phyloP scores from a whole-genome alignment of 2,113 vertebrate genomes.

The Nettapus auritus region DNA sequence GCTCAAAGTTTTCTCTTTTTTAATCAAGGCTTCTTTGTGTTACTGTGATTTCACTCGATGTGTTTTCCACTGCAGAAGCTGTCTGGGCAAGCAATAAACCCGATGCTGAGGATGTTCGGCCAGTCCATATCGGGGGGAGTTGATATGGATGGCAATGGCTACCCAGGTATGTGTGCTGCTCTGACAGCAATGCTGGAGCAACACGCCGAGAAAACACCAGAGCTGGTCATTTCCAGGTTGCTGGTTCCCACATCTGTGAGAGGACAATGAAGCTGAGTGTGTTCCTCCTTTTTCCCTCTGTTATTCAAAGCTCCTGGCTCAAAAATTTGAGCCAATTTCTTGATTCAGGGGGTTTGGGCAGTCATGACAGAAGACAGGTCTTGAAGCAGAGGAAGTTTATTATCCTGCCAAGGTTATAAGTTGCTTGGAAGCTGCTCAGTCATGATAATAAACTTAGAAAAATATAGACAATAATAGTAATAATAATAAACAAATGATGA shows the following conservation, averaged over 20 bases:
- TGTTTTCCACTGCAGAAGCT: slow-evolving; percentile 84
- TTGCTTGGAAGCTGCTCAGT: background rate
- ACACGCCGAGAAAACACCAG: background rate
- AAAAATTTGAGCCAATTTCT: background rate
- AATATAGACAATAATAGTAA: background rate
- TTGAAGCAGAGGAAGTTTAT: background rate
- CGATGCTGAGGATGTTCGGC: slow-evolving; percentile 92
- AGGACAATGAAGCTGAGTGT: background rate
- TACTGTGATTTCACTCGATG: background rate
- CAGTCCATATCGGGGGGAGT: slow-evolving; percentile 95
- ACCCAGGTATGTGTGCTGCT: slow-evolving; percentile 83
- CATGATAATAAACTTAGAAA: background rate
- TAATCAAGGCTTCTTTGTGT: background rate
- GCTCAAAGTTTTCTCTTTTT: background rate
- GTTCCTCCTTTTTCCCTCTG: background rate
- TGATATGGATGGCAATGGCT: slow-evolving; percentile 97
- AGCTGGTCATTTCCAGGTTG: background rate
- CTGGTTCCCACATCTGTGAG: background rate
- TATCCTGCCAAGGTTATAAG: background rate
- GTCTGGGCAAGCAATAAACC: slow-evolving; percentile 84
- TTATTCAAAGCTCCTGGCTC: background rate
- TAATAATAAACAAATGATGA: background rate
- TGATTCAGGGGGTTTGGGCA: background rate
- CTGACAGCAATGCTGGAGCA: background rate
- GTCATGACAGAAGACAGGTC: background rate